Base-by-base conservation (phyloP, 2,113 vertebrate genomes). In the Cygnus buccinator region DNA sequence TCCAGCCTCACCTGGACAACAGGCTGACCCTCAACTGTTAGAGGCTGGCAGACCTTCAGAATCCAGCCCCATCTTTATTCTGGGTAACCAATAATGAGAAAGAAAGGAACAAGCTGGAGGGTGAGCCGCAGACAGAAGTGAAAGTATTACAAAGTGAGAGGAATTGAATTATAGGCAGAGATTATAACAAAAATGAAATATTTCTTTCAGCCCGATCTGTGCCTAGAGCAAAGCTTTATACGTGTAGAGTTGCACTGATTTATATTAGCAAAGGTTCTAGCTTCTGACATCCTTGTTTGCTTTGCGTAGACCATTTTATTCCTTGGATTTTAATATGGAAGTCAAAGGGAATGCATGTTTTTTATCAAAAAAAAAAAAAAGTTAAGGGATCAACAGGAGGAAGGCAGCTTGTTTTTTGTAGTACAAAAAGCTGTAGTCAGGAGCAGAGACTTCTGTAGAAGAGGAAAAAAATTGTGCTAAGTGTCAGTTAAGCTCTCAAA, bases 111-210 rank as follows among this genome's bases (percentile, higher is more conserved):
- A 63, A 57, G 21, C 17, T 75, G 72, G 55, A 81, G 8, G 33
- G 7, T 19, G 13, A 4, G 73, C 91, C 85, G 31, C 39, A 50
- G 43, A 78, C 57, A 91, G 46, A 66, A 89, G 39, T 10, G 61
- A 50, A 75, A 83, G 8, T 25, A 41, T 21, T 63, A 16, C 50
- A 77, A 33, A 20, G 80, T 35, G 54, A 90, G 43, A 70, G 76
- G 68, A 92, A 48, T 2, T 84, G 79, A 92, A 76, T 84, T 72
- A 44, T 37, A 89, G 66, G 21, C 31, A 54, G 67, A 62, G 76
- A 87, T 90, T 82, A 50, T 44, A 73, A 50, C 31, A 73, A 76
- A 89, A 93, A 44, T 59, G 74, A 94, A 92, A 89, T 91, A 92
- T 46, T 82, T 39, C 61, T 81, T 52, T 10, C 31, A 31, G 73